Evolutionary conservation across 1,140 invertebrate genomes (phyloP).

Genomic region (Hermatobates lingyangjiaoensis): DNA sequence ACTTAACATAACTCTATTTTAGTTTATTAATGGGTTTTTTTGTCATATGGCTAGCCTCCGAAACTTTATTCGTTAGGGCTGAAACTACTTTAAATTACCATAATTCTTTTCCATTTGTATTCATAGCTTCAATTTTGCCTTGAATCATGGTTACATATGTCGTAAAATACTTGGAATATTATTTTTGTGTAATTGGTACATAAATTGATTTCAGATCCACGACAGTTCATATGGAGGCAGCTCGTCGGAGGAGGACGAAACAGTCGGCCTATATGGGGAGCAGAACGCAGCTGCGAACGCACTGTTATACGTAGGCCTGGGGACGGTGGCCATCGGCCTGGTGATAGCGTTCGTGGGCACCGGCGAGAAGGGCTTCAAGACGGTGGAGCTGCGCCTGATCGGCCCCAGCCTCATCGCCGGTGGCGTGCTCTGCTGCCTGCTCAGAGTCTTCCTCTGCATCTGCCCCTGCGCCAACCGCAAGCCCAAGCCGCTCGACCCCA

Average conservation of each 20-base stretch:
- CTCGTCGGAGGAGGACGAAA: conserved; percentile 35
- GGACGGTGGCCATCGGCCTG: conserved; percentile 57
- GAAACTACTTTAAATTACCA: too few species aligned
- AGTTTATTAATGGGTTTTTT: too few species aligned
- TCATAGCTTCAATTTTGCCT: neutral
- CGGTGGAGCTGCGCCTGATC: conserved; percentile 58
- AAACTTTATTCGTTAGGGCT: too few species aligned
- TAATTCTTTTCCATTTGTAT: too few species aligned
- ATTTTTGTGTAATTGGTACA: neutral
- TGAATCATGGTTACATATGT: neutral
- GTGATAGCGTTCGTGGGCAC: conserved; percentile 75
- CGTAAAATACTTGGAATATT: neutral
- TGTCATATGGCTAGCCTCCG: too few species aligned
- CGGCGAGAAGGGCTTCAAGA: conserved; percentile 76
- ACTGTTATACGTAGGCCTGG: conserved; percentile 65
- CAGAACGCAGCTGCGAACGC: conserved; percentile 50
- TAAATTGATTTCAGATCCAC: conserved; percentile 36
- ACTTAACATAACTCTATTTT: too few species aligned
- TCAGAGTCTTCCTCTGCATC: conserved; percentile 37
- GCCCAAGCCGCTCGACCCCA: conserved; percentile 13
- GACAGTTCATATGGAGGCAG: conserved; percentile 51
- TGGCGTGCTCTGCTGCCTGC: conserved; percentile 35
- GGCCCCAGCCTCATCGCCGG: conserved; percentile 52
- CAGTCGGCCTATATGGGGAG: conserved; percentile 23
- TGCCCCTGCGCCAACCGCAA: conserved; percentile 31